Evolutionary conservation across 2,113 vertebrate genomes (phyloP), one percentile per base, ranked within the genome.

Genomic region (Siphamia tubifer): DNA sequence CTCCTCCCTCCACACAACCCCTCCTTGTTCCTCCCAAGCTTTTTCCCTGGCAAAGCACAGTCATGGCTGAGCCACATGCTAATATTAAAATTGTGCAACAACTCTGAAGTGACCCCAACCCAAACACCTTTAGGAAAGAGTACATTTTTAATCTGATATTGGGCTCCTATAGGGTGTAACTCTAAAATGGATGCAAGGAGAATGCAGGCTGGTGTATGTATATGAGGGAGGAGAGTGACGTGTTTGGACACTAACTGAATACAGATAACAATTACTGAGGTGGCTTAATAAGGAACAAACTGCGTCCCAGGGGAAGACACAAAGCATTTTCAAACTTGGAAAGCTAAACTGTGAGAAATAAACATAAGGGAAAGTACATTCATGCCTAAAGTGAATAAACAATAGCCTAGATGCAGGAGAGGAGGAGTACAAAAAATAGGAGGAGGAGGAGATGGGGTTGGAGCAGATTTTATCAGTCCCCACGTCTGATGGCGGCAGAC

Each of bases 1-100:
- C 81, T 74, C 85, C 81, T 77, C 88, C 82, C 65, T 77, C 63
- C 56, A 56, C 68, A 78, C 47, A 80, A 67, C 67, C 68, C 23
- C 63, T 78, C 83, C 84, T 84, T 83, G 81, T 81, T 77, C 54
- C 72, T 79, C 61, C 63, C 63, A 58, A 28, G 43, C 36, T 82
- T 74, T 68, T 76, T 64, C 74, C 79, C 85, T 77, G 71, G 76
- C 66, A 90, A 75, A 68, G 81, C 80, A 78, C 82, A 84, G 84
- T 87, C 85, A 88, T 87, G 81, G 73, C 78, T 57, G 72, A 79
- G 85, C 87, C 90, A 85, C 83, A 85, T 81, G 88, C 82, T 83
- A 83, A 76, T 62, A 81, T 83, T 80, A 35, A 68, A 83, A 83
- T 56, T 55, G 64, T 67, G 23, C 47, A 35, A 34, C 28, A 70